phyloP scores from a whole-genome alignment of 2,888 invertebrate species.

The Syritta pipiens region DNA sequence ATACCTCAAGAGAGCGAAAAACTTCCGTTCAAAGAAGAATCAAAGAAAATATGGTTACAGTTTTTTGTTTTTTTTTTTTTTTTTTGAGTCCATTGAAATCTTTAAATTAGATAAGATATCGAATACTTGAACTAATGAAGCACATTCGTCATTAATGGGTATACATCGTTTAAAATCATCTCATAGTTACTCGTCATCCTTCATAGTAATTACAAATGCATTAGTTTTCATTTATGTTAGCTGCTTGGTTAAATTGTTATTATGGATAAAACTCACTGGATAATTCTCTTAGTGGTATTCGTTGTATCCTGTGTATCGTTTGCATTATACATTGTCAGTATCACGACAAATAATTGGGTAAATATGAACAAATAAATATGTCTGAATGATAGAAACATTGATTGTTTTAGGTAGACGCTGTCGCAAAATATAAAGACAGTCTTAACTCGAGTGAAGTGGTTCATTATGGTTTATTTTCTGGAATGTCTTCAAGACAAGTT shows the following conservation, averaged over 20 bases:
- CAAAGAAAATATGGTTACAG: too few species aligned
- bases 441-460: slow-evolving; percentile 66
- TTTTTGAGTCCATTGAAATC: too few species aligned
- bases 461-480: slow-evolving; percentile 72
- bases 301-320: slow-evolving; percentile 69
- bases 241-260: background rate
- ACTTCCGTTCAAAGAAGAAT: too few species aligned
- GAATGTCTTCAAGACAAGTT: slow-evolving; percentile 67
- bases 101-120: slow-evolving; percentile 26
- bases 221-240: background rate
- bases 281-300: slow-evolving; percentile 68
- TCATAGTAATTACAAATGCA: background rate
- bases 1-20: too few species aligned
- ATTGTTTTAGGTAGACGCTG: slow-evolving; percentile 67
- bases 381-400: background rate
- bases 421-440: slow-evolving; percentile 60
- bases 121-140: slow-evolving; percentile 9
- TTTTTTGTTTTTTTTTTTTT: too few species aligned
- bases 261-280: slow-evolving; percentile 70
- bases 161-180: background rate
- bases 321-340: slow-evolving; percentile 67
- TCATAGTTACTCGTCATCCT: background rate
- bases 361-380: background rate
- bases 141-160: background rate
- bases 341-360: slow-evolving; percentile 72